Evolutionary conservation across 2,797 vertebrate species (phyloP), one percentile per base, ranked within the genome.

Genomic region (Macropus fuliginosus): DNA sequence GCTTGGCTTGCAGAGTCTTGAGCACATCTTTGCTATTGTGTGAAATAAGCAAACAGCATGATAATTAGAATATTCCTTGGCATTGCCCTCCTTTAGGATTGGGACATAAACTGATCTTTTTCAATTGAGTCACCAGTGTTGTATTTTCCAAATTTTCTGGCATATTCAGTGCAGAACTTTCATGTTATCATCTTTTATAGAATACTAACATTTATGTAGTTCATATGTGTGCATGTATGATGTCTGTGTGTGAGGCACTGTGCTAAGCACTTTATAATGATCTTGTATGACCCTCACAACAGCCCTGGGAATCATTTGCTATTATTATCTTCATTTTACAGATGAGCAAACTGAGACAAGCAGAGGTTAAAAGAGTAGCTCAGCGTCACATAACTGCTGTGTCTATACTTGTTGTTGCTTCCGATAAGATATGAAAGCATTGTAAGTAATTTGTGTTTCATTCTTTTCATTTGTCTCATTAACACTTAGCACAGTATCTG

Each of bases 11-110:
- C 13, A n/a, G n/a, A n/a, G n/a, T n/a, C 31, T n/a, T 66, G 18
- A 66, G 34, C 34, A 34, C n/a, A 16, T 16, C 3, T 1, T n/a
- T n/a, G 31, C 5, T 66, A 14, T 5, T 6, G 1, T n/a, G 0
- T 34, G 62, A 66, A 66, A 66, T 34, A 4, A 66, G 14, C 34
- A 66, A n/a, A 66, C 4, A n/a, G 11, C 31, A 12, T 59, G 31
- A 1, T n/a, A 5, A 66, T 66, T n/a, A 16, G 2, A 66, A 66
- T 13, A 66, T n/a, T 66, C 34, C 62, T n/a, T 66, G 62, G 4
- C 4, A 34, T 66, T n/a, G 13, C 34, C 34, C 13, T 59, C 6
- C 57, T n/a, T 66, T 66, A 66, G 62, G 31, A n/a, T 16, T 66
- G 34, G 12, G 34, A n/a, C 6, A 5, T 16, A n/a, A 66, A n/a